phyloP scores from a whole-genome alignment of 1,140 invertebrate species.

The Nautilus pompilius region DNA sequence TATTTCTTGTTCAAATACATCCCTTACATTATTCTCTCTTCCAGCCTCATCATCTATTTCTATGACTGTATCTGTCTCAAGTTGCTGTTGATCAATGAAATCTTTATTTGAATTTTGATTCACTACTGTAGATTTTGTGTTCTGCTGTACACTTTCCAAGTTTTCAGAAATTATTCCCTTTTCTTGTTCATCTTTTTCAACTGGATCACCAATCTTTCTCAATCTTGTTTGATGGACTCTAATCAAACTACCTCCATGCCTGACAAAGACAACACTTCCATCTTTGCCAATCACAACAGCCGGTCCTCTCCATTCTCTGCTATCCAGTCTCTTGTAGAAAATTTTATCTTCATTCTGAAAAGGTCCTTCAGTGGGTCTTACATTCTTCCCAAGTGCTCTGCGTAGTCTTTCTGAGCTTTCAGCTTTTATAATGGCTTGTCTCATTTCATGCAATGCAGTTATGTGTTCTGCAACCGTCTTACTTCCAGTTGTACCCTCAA shows the following conservation, averaged over 20 bases:
- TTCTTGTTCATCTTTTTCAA: too few relatives aligned
- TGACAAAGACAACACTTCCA: slow-evolving; percentile 15
- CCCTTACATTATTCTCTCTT: too few relatives aligned
- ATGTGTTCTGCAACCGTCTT: neutral
- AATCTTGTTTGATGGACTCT: too few relatives aligned
- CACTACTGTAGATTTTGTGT: too few relatives aligned
- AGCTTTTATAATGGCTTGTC: slow-evolving; percentile 12
- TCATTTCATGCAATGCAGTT: slow-evolving; percentile 9
- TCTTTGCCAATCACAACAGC: slow-evolving; percentile 21
- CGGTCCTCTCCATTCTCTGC: slow-evolving; percentile 13
- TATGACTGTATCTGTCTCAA: too few relatives aligned
- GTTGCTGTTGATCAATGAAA: too few relatives aligned
- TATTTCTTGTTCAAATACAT: too few relatives aligned
- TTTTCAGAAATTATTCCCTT: too few relatives aligned
- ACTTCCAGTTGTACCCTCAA: slow-evolving; percentile 12
- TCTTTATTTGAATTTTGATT: too few relatives aligned
- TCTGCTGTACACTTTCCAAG: too few relatives aligned
- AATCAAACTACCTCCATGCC: slow-evolving; percentile 18
- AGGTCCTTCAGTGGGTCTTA: slow-evolving; percentile 1
- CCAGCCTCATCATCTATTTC: too few relatives aligned
- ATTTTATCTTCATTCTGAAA: slow-evolving; percentile 13
- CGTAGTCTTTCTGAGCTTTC: slow-evolving; percentile 23
- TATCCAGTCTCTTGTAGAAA: slow-evolving; percentile 21
- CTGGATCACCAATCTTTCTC: too few relatives aligned
- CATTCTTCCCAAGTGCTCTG: slow-evolving; percentile 14